These are phyloP conservation scores for Spea bombifrons DNA, from an alignment of 2,113 vertebrate genomes.

Conservation along the genomic window DNA sequence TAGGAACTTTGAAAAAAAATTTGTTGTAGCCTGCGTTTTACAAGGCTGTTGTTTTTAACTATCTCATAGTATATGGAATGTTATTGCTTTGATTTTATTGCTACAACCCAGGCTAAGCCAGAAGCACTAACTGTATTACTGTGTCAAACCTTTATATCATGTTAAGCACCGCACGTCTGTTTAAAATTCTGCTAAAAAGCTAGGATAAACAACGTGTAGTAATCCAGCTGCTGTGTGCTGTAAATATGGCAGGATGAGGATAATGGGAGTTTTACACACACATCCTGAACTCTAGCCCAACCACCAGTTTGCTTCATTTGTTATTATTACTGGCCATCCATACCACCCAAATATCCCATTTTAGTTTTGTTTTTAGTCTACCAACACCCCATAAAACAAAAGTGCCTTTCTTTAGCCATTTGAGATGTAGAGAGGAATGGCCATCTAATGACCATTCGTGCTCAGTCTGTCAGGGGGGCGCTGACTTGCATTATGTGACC, in stretches of 20 bases:
- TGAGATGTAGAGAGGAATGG: no score
- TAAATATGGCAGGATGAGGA: background rate
- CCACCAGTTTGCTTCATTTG: no score
- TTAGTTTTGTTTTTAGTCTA: no score
- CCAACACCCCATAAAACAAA: no score
- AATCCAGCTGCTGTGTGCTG: background rate
- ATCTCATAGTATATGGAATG: constrained; percentile 29
- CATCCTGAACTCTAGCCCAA: no score
- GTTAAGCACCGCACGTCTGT: constrained; percentile 1
- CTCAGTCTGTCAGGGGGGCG: no score
- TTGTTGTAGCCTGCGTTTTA: constrained; percentile 25
- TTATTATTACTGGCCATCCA: no score
- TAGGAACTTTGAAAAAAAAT: constrained; percentile 17
- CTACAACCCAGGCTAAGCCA: constrained; percentile 27
- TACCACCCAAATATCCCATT: no score
- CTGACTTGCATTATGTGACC: no score
- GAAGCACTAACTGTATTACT: constrained; percentile 31
- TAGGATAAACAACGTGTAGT: background rate
- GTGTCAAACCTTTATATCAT: constrained; percentile 39
- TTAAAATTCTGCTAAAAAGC: constrained; percentile 13
- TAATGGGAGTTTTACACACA: background rate
- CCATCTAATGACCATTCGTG: no score
- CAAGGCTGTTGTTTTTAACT: constrained; percentile 40
- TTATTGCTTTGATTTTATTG: constrained; percentile 40
- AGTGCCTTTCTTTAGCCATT: no score